Conservation (phyloP, 2,888 invertebrate genomes). For the Microplitis deprimator region DNA sequence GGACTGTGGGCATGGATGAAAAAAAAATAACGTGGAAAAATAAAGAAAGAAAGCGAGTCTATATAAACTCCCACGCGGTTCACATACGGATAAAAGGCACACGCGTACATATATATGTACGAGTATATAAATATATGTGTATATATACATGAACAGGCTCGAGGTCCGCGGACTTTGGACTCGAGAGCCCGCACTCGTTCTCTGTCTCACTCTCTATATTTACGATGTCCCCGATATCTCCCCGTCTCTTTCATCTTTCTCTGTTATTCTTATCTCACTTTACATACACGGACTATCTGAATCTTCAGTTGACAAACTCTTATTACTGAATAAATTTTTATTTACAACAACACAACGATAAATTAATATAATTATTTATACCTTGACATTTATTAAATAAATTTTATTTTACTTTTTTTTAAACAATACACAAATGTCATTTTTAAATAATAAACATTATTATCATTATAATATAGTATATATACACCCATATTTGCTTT, state of each 20-base stretch:
- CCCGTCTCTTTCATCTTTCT: conserved; percentile 24
- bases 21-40: not conserved
- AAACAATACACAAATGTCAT: not conserved
- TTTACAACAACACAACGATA: not conserved
- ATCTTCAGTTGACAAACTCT: conserved; percentile 5
- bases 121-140: conserved; percentile 10
- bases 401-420: not conserved
- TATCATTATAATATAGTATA: not conserved
- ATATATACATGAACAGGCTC: conserved; percentile 33
- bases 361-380: not conserved
- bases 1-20: not conserved
- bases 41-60: conserved; percentile 15
- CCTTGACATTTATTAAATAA: not conserved
- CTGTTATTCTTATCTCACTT: conserved; percentile 29
- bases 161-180: conserved; percentile 52
- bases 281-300: not conserved
- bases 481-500: not conserved
- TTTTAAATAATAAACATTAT: not conserved
- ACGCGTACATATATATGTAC: not conserved
- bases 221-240: conserved; percentile 50
- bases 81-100: not conserved
- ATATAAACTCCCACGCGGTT: conserved; percentile 16
- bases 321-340: not conserved
- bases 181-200: conserved; percentile 45
- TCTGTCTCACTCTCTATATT: conserved; percentile 48